Base-by-base conservation (phyloP, 2,888 invertebrate genomes). In the Sphaeridia pumilis region DNA sequence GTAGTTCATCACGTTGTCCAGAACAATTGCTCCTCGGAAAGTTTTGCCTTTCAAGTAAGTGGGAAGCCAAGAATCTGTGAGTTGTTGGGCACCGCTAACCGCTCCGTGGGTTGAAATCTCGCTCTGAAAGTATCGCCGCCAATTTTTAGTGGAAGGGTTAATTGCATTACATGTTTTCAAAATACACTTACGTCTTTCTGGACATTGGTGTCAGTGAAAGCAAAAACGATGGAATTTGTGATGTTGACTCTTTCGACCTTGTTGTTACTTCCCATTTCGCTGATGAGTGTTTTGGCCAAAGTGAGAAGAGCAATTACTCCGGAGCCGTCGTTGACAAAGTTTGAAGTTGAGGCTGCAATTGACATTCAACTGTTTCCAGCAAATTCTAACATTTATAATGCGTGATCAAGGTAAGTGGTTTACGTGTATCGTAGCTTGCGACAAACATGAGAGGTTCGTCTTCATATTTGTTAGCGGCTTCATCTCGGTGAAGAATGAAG, bases 391-490 rank as follows among this genome's bases (percentile, higher is more conserved):
- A n/a, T n/a, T n/a, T n/a, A n/a, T n/a, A n/a, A n/a, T n/a, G n/a
- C n/a, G 31, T 7, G 7, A 31, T 31, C 31, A 31, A 14, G 7
- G 10, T 31, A 31, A 10, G 7, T 21, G 5, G 4, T 45, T 38
- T 38, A 48, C 59, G 64, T 3, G 66, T 67, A 48, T 67, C 67
- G 48, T 67, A 67, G 54, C 67, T 66, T n/a, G 67, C 64, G 14
- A 67, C 60, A 22, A 67, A 46, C 14, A 67, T 46, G n/a, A 66
- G 45, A 17, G 67, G 67, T 44, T 59, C 58, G 47, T 67, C 67
- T n/a, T 62, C 56, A 3, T 58, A 38, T 3, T 48, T 56, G n/a
- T 34, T 35, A 20, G 21, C 42, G n/a, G 7, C 28, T 1, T 47
- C 51, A 21, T 47, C 14, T 5, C 50, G 51, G 17, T 47, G 12